Conservation (phyloP, 2,888 invertebrate species). For the Agrilus mali region DNA sequence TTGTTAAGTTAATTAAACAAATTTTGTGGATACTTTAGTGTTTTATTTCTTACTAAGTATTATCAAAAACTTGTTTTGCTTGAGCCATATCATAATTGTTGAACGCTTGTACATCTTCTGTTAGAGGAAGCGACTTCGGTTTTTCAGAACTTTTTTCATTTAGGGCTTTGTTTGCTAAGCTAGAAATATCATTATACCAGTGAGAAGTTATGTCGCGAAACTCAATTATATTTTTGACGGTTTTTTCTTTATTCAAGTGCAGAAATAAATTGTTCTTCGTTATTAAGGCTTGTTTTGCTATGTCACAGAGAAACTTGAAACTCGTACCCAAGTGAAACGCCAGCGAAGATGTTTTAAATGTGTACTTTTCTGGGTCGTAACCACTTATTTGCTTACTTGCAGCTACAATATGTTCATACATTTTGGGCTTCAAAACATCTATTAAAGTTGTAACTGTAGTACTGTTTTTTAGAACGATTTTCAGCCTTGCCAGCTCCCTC, state of each 20-base stretch:
- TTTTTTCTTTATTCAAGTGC: neutral
- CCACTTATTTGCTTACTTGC: too few relatives aligned
- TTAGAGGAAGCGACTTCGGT: slow-evolving; percentile 9
- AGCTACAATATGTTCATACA: slow-evolving; percentile 2
- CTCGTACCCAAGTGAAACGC: slow-evolving; percentile 6
- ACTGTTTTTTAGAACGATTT: slow-evolving; percentile 1
- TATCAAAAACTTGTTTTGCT: slow-evolving; percentile 6
- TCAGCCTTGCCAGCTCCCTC: slow-evolving; percentile 6
- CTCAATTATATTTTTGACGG: slow-evolving; percentile 2
- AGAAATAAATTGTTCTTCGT: slow-evolving; percentile 5
- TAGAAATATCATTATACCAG: slow-evolving; percentile 9
- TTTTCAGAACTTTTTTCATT: slow-evolving; percentile 6
- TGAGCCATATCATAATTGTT: slow-evolving; percentile 6
- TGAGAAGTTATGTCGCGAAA: slow-evolving; percentile 4
- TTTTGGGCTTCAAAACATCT: slow-evolving; percentile 3
- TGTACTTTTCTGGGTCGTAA: too few relatives aligned
- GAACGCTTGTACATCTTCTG: slow-evolving; percentile 6
- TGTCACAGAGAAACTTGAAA: slow-evolving; percentile 8
- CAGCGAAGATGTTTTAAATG: slow-evolving; percentile 5
- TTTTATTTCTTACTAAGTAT: too few relatives aligned
- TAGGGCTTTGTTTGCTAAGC: slow-evolving; percentile 8
- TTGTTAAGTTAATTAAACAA: too few relatives aligned
- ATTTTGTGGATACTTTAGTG: too few relatives aligned
- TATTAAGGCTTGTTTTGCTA: slow-evolving; percentile 5
- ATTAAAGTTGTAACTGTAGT: slow-evolving; percentile 1